Evolutionary conservation across 2,888 invertebrate species (phyloP).

Genomic region (Ryuthela nishihirai): DNA sequence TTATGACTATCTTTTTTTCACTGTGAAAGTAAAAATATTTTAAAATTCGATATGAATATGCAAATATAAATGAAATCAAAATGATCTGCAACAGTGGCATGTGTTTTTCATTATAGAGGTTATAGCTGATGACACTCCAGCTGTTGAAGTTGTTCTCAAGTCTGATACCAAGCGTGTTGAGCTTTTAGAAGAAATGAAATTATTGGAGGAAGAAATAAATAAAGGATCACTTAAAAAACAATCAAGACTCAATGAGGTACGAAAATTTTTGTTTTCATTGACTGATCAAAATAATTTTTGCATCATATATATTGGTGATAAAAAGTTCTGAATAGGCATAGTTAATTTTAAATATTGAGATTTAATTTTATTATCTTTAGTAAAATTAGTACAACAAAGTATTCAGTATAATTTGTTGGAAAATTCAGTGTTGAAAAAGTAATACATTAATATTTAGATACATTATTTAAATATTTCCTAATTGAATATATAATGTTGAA

Average conservation of each 20-base stretch:
- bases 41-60: constrained; percentile 2
- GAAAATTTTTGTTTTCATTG: background rate
- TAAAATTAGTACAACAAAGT: no score
- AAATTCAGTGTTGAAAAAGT: background rate
- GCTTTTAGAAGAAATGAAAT: constrained; percentile 75
- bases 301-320: constrained; percentile 2
- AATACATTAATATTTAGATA: constrained; percentile 39
- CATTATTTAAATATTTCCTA: no score
- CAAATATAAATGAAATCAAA: background rate
- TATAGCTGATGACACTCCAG: constrained; percentile 85
- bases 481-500: no score
- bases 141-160: constrained; percentile 87
- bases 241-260: constrained; percentile 32
- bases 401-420: no score
- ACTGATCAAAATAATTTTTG: background rate
- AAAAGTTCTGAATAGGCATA: background rate
- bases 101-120: constrained; percentile 81
- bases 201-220: constrained; percentile 61
- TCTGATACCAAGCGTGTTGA: constrained; percentile 85
- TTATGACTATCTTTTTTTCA: background rate
- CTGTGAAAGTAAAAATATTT: background rate
- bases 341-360: background rate
- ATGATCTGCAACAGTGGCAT: background rate
- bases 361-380: background rate
- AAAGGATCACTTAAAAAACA: constrained; percentile 35